Conservation (phyloP, 2,797 vertebrate genomes). For the Etheostoma nigrum region DNA sequence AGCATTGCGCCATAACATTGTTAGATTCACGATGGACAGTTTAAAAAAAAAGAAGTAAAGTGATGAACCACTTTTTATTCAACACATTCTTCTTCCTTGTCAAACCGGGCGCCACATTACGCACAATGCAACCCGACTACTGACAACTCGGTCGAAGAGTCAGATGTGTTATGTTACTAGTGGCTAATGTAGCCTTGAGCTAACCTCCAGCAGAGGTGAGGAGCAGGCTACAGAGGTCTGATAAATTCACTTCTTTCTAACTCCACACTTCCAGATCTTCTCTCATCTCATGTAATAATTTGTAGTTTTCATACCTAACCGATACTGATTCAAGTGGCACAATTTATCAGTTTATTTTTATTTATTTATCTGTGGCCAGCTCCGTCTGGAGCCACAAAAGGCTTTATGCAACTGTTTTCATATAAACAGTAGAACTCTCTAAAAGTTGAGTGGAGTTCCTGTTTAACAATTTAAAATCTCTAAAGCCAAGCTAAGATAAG, state of each 20-base stretch:
- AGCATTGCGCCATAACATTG: background rate
- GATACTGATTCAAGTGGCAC: background rate
- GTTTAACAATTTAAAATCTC: slow-evolving; percentile 1
- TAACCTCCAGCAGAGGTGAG: background rate
- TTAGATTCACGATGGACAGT: too few species aligned
- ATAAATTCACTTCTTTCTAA: background rate
- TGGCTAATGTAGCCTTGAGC: background rate
- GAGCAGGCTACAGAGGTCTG: background rate
- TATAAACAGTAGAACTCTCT: background rate
- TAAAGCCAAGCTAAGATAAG: slow-evolving; percentile 8
- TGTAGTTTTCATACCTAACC: background rate
- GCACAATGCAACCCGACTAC: background rate
- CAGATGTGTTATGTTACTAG: background rate
- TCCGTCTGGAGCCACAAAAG: background rate
- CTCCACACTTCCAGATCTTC: background rate
- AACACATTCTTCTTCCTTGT: background rate
- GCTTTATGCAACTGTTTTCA: background rate
- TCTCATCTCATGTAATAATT: background rate
- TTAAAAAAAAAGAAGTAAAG: background rate
- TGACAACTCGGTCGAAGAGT: background rate
- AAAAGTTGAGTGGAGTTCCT: background rate
- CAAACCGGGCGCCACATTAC: background rate
- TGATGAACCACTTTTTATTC: background rate
- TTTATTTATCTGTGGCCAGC: background rate
- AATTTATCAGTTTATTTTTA: background rate